Evolutionary conservation across 2,113 vertebrate genomes (phyloP).

Genomic region (Menura novaehollandiae): DNA sequence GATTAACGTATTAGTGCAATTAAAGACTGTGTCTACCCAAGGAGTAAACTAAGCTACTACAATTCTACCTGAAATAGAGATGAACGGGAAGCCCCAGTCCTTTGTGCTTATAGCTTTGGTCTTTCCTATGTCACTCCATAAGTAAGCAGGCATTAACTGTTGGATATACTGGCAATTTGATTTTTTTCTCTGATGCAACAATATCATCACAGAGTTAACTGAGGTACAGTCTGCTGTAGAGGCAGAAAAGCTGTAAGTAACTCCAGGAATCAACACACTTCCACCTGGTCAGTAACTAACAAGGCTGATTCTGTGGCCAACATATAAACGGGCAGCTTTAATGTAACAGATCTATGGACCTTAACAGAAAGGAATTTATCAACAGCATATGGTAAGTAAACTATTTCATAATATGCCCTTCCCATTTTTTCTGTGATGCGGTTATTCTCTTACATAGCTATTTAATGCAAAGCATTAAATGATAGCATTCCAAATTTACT

Average conservation of each 20-base stretch:
- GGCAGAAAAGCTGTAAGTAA: background rate
- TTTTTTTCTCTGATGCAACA: background rate
- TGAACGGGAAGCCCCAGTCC: background rate
- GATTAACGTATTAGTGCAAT: background rate
- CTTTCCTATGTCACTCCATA: accelerated
- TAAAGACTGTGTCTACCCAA: background rate
- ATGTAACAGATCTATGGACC: background rate
- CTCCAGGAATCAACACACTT: background rate
- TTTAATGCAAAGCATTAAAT: background rate
- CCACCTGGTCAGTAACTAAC: background rate
- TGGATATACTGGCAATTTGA: background rate
- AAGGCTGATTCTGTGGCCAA: background rate
- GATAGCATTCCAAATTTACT: background rate
- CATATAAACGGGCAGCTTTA: background rate
- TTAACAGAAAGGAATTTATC: background rate
- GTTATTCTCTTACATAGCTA: background rate
- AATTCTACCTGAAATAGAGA: background rate
- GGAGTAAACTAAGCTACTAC: background rate
- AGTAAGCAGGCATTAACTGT: background rate
- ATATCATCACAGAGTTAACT: background rate
- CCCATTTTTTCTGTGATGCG: background rate
- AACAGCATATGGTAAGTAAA: background rate
- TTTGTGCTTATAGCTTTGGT: background rate
- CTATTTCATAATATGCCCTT: background rate
- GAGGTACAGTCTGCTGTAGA: background rate